Evolutionary conservation across 2,797 vertebrate species (phyloP), one percentile per base, ranked within the genome.

Genomic region (Sphaeramia orbicularis): DNA sequence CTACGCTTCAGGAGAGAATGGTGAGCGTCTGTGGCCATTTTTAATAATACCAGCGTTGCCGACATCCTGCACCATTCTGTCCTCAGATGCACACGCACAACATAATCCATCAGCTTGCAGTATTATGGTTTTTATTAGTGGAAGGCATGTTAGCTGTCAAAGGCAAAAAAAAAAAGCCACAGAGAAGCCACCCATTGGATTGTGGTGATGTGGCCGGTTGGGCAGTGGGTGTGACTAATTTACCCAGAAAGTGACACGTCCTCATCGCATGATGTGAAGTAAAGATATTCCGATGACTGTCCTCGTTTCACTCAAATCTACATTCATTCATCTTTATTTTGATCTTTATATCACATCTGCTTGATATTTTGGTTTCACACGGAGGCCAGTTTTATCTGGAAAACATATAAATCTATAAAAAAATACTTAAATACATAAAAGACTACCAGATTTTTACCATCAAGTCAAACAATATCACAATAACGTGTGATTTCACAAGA

Each of bases 201-300:
- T 75, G 80, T 84, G 80, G 78, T 89, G 84, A 89, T 88, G 84
- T 90, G 88, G 85, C 83, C 47, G 19, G 11, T 52, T 61, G 55
- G 72, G 63, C 27, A 30, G 77, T 51, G 83, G 74, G 63, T 53
- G 73, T 71, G 78, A 53, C 69, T 80, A 50, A 78, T 85, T 79
- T 50, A 70, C 15, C 44, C 75, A 75, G 60, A 76, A 44, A 85
- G 58, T 71, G 81, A 88, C 84, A 85, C 59, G 74, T 87, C 64
- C 57, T 57, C 78, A 36, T 18, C 43, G 43, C 19, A 27, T 50
- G 38, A 11, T 35, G 9, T 44, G 27, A 54, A 58, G 64, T 55
- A 42, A 35, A 67, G 62, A 63, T 40, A 70, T 63, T 76, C 69
- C 48, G 35, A 1, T n/a, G 53, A 42, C 47, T 60, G 45, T 65